Evolutionary conservation across 2,113 vertebrate genomes (phyloP).

Genomic region (Pelvicachromis taeniatus): DNA sequence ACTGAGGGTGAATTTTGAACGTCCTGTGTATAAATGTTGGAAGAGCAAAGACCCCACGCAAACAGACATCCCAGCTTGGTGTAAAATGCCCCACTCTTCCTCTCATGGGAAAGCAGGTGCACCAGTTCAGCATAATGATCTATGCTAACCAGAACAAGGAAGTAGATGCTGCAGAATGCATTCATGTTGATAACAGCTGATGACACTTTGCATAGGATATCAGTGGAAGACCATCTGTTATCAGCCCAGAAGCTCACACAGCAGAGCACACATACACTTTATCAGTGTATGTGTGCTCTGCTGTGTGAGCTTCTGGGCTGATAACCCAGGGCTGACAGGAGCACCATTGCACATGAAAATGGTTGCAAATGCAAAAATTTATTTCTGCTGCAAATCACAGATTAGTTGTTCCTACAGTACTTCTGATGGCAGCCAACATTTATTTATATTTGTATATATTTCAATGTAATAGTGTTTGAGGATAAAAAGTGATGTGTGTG

Average conservation of each 20-base stretch:
- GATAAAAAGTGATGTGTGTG: neutral
- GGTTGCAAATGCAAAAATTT: accelerated
- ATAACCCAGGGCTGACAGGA: no score
- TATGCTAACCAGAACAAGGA: neutral
- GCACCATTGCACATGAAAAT: accelerated
- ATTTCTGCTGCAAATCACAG: accelerated
- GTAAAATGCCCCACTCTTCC: neutral
- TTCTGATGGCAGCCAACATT: neutral
- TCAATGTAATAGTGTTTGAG: neutral
- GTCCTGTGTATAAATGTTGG: accelerated
- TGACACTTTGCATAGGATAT: neutral
- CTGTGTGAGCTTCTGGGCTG: no score
- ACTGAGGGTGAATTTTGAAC: accelerated
- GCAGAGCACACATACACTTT: accelerated
- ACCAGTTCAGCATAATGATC: neutral
- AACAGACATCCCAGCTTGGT: neutral
- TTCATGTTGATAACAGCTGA: neutral
- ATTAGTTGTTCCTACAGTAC: neutral
- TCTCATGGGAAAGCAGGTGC: neutral
- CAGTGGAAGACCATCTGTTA: accelerated
- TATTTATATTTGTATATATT: neutral
- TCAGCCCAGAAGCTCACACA: neutral
- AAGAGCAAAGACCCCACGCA: neutral
- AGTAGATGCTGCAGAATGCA: accelerated
- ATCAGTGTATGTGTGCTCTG: no score